These are phyloP conservation scores for Temnothorax longispinosus DNA, from an alignment of 1,140 invertebrate genomes.

Conservation along the genomic window DNA sequence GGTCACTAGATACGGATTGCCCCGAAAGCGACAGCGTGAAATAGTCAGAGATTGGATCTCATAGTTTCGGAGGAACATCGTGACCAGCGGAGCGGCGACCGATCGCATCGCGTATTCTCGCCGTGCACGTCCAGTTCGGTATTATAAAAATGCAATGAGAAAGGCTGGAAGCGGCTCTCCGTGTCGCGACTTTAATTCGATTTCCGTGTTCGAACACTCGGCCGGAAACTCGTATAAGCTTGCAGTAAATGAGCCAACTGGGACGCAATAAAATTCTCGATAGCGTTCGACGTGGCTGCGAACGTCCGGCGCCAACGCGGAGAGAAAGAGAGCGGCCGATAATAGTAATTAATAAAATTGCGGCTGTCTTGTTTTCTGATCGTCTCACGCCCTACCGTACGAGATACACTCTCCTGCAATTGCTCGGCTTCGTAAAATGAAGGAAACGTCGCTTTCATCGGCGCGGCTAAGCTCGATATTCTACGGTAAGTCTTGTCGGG, in stretches of 20 bases:
- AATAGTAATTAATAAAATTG: constrained; percentile 54
- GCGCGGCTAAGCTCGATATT: constrained; percentile 44
- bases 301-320: neutral
- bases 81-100: neutral
- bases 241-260: constrained; percentile 51
- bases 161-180: constrained; percentile 17
- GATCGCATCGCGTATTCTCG: constrained; percentile 47
- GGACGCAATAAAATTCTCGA: constrained; percentile 68
- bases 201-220: constrained; percentile 68
- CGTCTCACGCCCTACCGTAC: neutral
- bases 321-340: neutral
- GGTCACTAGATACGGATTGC: neutral
- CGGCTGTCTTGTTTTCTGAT: neutral
- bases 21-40: constrained; percentile 48
- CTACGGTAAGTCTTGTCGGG: constrained; percentile 50
- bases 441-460: neutral
- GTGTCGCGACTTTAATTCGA: constrained; percentile 67
- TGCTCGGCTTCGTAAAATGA: constrained; percentile 14
- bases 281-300: constrained; percentile 13
- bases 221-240: constrained; percentile 49
- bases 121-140: neutral
- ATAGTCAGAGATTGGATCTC: constrained; percentile 17
- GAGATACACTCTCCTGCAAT: neutral
- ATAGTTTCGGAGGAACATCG: constrained; percentile 14
- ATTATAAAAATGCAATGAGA: constrained; percentile 65